phyloP scores from a whole-genome alignment of 1,140 invertebrate species.

The Leptinotarsa texana region DNA sequence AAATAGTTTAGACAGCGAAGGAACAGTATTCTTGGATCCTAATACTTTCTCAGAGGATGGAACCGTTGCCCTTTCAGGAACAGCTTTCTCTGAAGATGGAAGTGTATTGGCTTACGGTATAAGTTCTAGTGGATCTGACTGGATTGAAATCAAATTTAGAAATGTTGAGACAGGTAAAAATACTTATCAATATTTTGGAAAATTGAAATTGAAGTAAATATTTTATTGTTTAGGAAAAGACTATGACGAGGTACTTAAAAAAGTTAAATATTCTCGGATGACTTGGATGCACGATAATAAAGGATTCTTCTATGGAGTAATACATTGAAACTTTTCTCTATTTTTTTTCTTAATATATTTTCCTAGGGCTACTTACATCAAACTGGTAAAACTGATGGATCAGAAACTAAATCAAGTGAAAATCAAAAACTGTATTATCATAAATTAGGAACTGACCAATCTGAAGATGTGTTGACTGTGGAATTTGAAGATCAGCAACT shows the following conservation, averaged over 20 bases:
- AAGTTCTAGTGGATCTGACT: constrained; percentile 92
- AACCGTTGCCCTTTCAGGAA: constrained; percentile 80
- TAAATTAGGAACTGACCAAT: constrained; percentile 80
- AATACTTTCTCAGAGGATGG: constrained; percentile 93
- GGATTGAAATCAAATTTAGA: constrained; percentile 87
- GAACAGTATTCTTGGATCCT: constrained; percentile 92
- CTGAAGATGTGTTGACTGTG: constrained; percentile 85
- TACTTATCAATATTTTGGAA: background rate
- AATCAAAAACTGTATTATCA: constrained; percentile 97
- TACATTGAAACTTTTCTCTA: constrained; percentile 39
- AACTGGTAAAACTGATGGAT: constrained; percentile 81
- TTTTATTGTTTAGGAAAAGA: constrained; percentile 65
- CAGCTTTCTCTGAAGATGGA: constrained; percentile 89
- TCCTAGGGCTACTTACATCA: constrained; percentile 72
- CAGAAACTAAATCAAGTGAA: constrained; percentile 82
- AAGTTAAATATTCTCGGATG: constrained; percentile 89
- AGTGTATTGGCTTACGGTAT: constrained; percentile 88
- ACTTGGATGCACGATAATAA: constrained; percentile 95
- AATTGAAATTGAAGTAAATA: constrained; percentile 17
- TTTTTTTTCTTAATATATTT: constrained; percentile 25
- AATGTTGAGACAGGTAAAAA: constrained; percentile 71
- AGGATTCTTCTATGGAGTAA: constrained; percentile 93
- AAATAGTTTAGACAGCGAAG: constrained; percentile 77
- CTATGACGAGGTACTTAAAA: constrained; percentile 84
- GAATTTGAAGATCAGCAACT: constrained; percentile 93